Evolutionary conservation across 2,797 vertebrate genomes (phyloP).

Genomic region (Cottoperca gobio): DNA sequence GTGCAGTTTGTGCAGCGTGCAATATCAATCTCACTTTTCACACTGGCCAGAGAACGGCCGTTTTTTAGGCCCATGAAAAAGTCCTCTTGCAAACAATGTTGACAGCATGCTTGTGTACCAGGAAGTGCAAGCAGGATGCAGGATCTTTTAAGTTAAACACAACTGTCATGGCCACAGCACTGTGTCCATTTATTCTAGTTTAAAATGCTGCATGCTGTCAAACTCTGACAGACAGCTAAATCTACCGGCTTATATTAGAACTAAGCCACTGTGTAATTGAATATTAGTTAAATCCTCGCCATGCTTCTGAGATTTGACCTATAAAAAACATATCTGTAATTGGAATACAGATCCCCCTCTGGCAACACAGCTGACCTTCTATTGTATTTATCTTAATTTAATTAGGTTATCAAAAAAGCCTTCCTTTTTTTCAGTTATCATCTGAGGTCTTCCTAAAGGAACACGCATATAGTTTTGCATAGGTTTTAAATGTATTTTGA

Average conservation of each 20-base stretch:
- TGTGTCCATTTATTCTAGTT: conserved; percentile 60
- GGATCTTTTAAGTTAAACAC: conserved; percentile 66
- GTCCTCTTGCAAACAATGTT: conserved; percentile 49
- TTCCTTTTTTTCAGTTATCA: neutral
- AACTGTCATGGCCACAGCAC: conserved; percentile 58
- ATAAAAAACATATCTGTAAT: conserved; percentile 61
- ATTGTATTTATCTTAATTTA: conserved; percentile 48
- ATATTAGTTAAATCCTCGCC: conserved; percentile 73
- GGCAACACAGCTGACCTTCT: conserved; percentile 43
- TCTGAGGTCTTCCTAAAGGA: neutral
- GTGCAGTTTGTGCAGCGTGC: neutral
- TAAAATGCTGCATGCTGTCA: conserved; percentile 49
- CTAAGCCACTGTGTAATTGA: conserved; percentile 79
- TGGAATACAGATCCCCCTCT: conserved; percentile 44
- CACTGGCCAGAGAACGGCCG: conserved; percentile 32
- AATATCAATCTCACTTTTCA: conserved; percentile 33
- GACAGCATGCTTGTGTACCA: conserved; percentile 62
- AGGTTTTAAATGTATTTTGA: conserved; percentile 4
- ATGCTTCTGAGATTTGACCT: conserved; percentile 73
- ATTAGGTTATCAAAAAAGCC: conserved; percentile 30
- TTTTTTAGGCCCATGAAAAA: conserved; percentile 49
- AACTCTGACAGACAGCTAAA: conserved; percentile 66
- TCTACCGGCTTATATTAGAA: conserved; percentile 67
- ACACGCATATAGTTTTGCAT: neutral
- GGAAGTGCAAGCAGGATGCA: conserved; percentile 56